These are phyloP conservation scores for Stictocephala bisonia DNA, from an alignment of 2,888 invertebrate species.

Conservation along the genomic window DNA sequence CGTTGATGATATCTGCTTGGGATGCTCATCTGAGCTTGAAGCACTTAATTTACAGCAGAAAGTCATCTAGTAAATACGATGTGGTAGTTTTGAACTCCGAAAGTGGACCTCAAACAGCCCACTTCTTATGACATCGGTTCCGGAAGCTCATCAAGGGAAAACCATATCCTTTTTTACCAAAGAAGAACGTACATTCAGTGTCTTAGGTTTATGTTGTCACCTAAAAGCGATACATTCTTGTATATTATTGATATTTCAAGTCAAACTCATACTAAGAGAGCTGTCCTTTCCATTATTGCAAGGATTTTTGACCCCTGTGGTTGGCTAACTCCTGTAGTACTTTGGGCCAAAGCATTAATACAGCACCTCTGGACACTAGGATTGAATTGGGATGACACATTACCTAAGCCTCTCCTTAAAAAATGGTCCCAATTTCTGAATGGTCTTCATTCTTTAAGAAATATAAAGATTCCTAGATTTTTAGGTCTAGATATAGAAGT, in stretches of 20 bases:
- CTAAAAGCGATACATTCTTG: constrained; percentile 48
- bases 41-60: neutral
- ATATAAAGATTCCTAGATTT: neutral
- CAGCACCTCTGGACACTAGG: constrained; percentile 21
- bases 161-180: neutral
- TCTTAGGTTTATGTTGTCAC: constrained; percentile 53
- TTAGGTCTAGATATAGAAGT: neutral
- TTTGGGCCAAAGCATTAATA: constrained; percentile 11
- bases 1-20: too few relatives aligned
- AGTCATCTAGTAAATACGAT: neutral
- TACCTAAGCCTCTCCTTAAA: neutral
- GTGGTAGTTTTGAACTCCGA: neutral
- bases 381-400: constrained; percentile 8
- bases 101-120: neutral
- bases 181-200: constrained; percentile 26
- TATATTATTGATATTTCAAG: constrained; percentile 36
- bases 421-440: neutral
- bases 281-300: constrained; percentile 18
- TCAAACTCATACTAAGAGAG: neutral
- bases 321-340: neutral
- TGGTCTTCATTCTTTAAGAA: neutral
- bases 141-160: neutral
- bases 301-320: constrained; percentile 21
- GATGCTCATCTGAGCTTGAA: too few relatives aligned
- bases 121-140: neutral